Evolutionary conservation across 2,797 vertebrate species (phyloP).

Genomic region (Aphelocoma californica): DNA sequence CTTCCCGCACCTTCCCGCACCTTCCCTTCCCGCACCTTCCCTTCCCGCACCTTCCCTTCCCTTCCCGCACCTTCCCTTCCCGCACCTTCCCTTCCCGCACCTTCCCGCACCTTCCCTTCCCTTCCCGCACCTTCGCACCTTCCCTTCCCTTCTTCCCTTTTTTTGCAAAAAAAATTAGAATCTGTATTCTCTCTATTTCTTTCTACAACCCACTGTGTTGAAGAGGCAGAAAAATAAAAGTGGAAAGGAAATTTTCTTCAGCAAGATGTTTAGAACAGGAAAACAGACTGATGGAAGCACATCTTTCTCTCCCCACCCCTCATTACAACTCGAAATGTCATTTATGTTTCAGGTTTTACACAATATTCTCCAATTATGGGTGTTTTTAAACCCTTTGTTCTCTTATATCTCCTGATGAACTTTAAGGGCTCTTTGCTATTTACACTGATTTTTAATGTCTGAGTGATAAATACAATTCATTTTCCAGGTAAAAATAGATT

Average conservation of each 20-base stretch:
- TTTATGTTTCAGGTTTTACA: neutral
- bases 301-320: neutral
- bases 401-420: neutral
- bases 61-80: too few relatives aligned
- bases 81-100: too few relatives aligned
- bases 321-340: neutral
- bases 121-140: too few relatives aligned
- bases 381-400: neutral
- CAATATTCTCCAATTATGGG: fast-evolving
- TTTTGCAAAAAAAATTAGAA: too few relatives aligned
- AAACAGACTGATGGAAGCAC: neutral
- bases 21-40: too few relatives aligned
- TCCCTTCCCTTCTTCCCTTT: too few relatives aligned
- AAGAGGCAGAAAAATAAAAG: neutral
- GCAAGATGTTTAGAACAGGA: neutral
- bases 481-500: neutral
- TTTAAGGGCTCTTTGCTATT: neutral
- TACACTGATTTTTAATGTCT: neutral
- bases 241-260: neutral
- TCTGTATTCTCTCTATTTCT: neutral
- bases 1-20: too few relatives aligned
- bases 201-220: neutral
- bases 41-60: too few relatives aligned
- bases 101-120: too few relatives aligned
- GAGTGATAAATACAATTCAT: neutral